Evolutionary conservation across 2,113 vertebrate species (phyloP).

Genomic region (Oncorhynchus keta): DNA sequence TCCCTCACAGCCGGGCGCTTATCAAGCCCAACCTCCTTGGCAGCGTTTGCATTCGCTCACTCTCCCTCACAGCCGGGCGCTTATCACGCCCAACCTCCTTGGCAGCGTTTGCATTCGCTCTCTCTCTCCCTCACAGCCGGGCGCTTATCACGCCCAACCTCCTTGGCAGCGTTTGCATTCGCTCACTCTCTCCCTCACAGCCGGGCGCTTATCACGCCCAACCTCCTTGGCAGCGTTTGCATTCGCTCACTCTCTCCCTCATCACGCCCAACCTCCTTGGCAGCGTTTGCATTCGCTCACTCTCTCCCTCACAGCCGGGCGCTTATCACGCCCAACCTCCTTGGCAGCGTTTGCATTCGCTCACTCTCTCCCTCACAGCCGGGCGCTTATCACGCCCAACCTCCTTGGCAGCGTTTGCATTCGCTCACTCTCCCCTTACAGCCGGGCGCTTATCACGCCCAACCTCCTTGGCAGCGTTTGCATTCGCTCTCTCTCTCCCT

Average conservation of each 20-base stretch:
- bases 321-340: not conserved
- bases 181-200: not conserved
- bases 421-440: not conserved
- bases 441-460: not conserved
- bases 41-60: not conserved
- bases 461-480: not conserved
- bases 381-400: not conserved
- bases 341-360: not conserved
- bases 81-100: not conserved
- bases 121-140: not conserved
- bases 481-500: not conserved
- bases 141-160: not conserved
- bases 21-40: not conserved
- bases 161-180: not conserved
- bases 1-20: not conserved
- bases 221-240: not conserved
- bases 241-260: not conserved
- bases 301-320: not conserved
- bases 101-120: not conserved
- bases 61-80: not conserved
- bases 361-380: not conserved
- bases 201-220: not conserved
- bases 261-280: not conserved
- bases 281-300: not conserved
- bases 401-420: not conserved